A percentile compares a stretch with the other conserved stretches of the same genome.
phyloP scores from a whole-genome alignment of 2,113 vertebrate genomes.

The Callopanchax toddi region DNA sequence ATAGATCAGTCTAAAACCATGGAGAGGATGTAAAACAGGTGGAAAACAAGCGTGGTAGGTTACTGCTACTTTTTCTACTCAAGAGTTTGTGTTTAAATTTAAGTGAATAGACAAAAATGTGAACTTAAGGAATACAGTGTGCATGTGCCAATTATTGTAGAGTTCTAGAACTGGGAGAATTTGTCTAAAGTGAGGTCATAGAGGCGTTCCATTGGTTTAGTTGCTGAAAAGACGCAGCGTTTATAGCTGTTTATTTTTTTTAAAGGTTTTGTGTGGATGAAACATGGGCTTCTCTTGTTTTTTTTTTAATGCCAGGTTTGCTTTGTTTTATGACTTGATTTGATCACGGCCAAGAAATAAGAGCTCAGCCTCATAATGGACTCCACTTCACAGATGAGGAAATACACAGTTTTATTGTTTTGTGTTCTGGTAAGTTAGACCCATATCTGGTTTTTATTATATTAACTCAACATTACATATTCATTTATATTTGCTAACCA shows the following conservation, averaged over 20 bases:
- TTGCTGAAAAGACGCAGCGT: slow-evolving; percentile 39
- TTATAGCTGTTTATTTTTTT: slow-evolving; percentile 50
- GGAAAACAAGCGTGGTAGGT: slow-evolving; percentile 17
- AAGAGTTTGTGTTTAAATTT: background rate
- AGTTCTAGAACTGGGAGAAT: too few relatives aligned
- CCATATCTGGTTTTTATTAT: slow-evolving; percentile 1
- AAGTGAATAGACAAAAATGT: background rate
- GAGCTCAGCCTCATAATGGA: slow-evolving; percentile 56
- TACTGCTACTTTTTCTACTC: background rate
- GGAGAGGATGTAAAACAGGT: slow-evolving; percentile 31
- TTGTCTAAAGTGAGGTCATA: slow-evolving; percentile 62
- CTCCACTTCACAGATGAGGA: slow-evolving; percentile 28
- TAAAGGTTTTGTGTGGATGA: slow-evolving; percentile 22
- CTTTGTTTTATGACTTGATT: slow-evolving; percentile 5
- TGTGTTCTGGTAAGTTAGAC: slow-evolving; percentile 57
- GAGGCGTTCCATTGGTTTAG: slow-evolving; percentile 60
- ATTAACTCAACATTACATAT: too few relatives aligned
- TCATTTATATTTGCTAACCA: too few relatives aligned
- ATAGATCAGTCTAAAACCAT: slow-evolving; percentile 22
- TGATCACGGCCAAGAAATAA: slow-evolving; percentile 10
- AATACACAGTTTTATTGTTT: slow-evolving; percentile 26
- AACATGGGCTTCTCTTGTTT: background rate
- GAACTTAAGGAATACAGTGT: background rate
- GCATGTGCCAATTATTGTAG: too few relatives aligned
- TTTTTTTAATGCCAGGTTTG: slow-evolving; percentile 6